Conservation (phyloP, 2,113 vertebrate genomes). For the Megaceryle torquata region DNA sequence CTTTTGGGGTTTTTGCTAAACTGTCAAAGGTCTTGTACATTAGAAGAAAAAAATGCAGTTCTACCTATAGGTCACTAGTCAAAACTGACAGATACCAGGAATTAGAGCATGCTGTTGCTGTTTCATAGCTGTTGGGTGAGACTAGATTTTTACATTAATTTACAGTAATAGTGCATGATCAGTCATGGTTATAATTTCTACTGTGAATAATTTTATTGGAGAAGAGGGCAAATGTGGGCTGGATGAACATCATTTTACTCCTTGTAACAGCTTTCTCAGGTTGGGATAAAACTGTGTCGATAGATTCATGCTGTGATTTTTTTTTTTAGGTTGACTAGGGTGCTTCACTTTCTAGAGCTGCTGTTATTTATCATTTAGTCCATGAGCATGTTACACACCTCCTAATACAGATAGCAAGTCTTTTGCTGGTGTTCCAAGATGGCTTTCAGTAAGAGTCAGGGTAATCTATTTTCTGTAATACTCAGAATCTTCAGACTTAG, state of each 20-base stretch:
- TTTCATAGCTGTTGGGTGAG: constrained; percentile 16
- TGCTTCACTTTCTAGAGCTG: not conserved
- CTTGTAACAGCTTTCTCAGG: not conserved
- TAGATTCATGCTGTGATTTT: not conserved
- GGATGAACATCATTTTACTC: not conserved
- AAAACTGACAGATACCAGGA: not conserved
- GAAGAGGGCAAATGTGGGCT: constrained; percentile 24
- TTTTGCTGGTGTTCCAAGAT: not conserved
- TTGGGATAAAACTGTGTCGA: not conserved
- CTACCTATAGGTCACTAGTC: not conserved
- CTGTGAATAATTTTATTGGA: constrained; percentile 4
- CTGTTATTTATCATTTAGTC: not conserved
- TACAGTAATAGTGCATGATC: not conserved
- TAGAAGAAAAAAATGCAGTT: not conserved
- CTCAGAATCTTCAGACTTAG: not conserved
- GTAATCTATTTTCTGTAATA: not conserved
- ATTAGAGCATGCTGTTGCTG: not conserved
- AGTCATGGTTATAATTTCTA: constrained; percentile 36
- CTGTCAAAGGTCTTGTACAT: not conserved
- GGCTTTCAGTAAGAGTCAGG: not conserved
- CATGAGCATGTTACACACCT: not conserved
- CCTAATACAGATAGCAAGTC: not conserved
- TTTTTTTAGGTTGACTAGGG: not conserved
- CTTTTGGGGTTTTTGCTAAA: not conserved
- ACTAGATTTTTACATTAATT: constrained; percentile 22